Conservation (phyloP, 2,797 vertebrate genomes). For the Muscicapa comitata region DNA sequence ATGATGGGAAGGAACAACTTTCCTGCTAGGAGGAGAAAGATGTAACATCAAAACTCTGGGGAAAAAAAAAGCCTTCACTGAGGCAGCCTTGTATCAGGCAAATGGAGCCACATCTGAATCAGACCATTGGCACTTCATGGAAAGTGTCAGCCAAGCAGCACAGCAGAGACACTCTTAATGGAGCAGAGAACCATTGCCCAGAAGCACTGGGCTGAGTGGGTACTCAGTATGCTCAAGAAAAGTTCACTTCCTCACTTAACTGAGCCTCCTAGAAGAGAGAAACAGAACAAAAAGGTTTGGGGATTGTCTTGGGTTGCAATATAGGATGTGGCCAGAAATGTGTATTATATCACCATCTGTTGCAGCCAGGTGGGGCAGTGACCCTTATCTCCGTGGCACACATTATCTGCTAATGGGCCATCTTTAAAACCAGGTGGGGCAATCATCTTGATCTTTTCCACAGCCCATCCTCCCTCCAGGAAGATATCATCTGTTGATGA, state of each 20-base stretch:
- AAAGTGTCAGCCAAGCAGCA: neutral
- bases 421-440: too few species aligned
- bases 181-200: neutral
- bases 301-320: too few species aligned
- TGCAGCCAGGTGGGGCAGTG: too few species aligned
- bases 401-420: too few species aligned
- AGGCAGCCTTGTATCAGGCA: neutral
- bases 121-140: rapidly evolving
- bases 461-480: too few species aligned
- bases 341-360: too few species aligned
- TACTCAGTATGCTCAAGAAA: neutral
- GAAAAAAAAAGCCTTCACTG: neutral
- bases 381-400: too few species aligned
- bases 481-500: too few species aligned
- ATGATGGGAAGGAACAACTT: neutral
- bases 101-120: neutral
- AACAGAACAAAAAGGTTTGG: neutral
- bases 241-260: neutral
- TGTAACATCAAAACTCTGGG: neutral
- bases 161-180: neutral
- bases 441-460: too few species aligned
- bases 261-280: neutral
- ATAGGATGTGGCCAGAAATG: too few species aligned
- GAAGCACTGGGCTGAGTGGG: neutral
- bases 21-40: neutral